Evolutionary conservation across 1,140 invertebrate species (phyloP).

Genomic region (Dolichoris vasculosae): DNA sequence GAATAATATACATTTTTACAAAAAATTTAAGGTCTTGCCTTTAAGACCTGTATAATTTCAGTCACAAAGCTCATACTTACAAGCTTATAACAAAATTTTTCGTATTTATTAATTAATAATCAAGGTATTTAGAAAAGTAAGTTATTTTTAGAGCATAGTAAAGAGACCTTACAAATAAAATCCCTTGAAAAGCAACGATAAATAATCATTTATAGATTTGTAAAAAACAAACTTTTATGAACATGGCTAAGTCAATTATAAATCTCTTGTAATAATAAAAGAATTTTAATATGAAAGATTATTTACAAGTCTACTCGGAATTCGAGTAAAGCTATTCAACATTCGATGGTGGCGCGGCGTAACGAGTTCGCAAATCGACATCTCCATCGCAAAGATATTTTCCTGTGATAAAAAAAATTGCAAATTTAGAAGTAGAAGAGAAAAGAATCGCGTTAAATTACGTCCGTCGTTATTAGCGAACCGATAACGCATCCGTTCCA

Average conservation of each 20-base stretch:
- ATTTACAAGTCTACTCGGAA: slow-evolving; percentile 45
- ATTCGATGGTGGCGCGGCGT: slow-evolving; percentile 69
- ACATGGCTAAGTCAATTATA: slow-evolving; percentile 49
- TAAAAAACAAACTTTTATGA: slow-evolving; percentile 41
- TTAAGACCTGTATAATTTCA: slow-evolving; percentile 26
- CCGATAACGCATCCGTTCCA: no score
- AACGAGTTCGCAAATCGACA: slow-evolving; percentile 73
- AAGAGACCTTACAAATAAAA: not conserved
- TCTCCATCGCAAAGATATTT: slow-evolving; percentile 94
- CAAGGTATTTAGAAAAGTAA: slow-evolving; percentile 16
- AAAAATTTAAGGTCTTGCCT: slow-evolving; percentile 39
- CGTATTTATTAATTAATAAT: slow-evolving; percentile 25
- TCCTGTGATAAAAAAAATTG: slow-evolving; percentile 69
- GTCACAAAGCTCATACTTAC: slow-evolving; percentile 41
- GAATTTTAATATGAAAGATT: slow-evolving; percentile 51
- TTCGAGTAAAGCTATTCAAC: slow-evolving; percentile 60
- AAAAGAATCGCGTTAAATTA: no score
- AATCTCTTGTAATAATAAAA: slow-evolving; percentile 50
- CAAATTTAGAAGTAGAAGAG: not conserved
- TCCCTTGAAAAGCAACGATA: slow-evolving; percentile 17
- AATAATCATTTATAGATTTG: not conserved
- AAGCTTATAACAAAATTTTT: slow-evolving; percentile 21
- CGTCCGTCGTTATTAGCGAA: no score
- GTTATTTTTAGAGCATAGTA: slow-evolving; percentile 17
- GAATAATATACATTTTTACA: slow-evolving; percentile 53